Conservation (phyloP, 2,113 vertebrate species). For the Pelecanoides urinatrix region DNA sequence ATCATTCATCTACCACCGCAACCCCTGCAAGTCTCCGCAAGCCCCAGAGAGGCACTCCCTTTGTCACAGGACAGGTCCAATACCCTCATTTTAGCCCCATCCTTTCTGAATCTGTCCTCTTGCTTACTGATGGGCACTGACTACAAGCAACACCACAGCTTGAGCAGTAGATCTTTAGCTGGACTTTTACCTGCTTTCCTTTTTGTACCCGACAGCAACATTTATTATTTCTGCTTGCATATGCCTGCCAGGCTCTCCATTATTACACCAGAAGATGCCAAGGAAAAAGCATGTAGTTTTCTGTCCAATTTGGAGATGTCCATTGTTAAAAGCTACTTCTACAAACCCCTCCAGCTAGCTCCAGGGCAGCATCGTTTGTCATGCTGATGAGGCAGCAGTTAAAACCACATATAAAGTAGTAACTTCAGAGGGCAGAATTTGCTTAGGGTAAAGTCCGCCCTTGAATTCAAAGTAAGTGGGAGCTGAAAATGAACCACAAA, state of each 20-base stretch:
- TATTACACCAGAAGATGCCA: not conserved
- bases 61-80: not conserved
- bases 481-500: conserved; percentile 13
- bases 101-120: not conserved
- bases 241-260: not conserved
- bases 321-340: not conserved
- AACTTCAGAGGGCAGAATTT: not conserved
- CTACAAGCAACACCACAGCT: not conserved
- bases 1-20: not conserved
- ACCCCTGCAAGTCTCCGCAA: not conserved
- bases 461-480: not conserved
- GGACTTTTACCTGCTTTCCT: not conserved
- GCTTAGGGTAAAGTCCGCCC: not conserved
- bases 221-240: not conserved
- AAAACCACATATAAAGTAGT: not conserved
- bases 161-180: not conserved
- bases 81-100: not conserved
- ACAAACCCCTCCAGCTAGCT: conserved; percentile 2
- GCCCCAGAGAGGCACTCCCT: not conserved
- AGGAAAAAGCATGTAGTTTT: not conserved
- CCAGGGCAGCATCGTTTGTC: not conserved
- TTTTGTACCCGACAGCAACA: not conserved
- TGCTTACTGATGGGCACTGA: not conserved
- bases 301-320: not conserved
- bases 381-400: not conserved